Conservation (phyloP, 2,113 vertebrate species). For the Gallinago jamesoni region DNA sequence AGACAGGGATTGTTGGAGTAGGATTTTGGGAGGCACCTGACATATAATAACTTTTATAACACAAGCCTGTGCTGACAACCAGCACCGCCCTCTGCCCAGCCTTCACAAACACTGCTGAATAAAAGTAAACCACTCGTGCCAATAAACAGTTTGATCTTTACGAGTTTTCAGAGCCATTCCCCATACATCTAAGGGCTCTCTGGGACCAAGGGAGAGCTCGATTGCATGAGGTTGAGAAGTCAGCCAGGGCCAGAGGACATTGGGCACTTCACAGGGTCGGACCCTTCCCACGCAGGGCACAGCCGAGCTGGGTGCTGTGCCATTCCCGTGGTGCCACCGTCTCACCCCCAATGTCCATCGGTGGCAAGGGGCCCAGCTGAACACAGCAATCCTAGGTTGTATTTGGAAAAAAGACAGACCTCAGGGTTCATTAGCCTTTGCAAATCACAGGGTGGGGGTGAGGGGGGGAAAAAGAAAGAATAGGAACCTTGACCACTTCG, state of each 20-base stretch:
- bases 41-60: neutral
- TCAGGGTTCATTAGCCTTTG: neutral
- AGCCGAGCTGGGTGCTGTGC: neutral
- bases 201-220: neutral
- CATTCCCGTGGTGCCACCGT: accelerated
- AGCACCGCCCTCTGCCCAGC: neutral
- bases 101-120: neutral
- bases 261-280: accelerated
- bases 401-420: conserved; percentile 15
- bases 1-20: neutral
- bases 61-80: neutral
- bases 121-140: neutral
- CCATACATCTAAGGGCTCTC: neutral
- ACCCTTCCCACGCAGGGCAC: accelerated
- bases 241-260: neutral
- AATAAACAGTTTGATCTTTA: conserved; percentile 5
- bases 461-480: neutral
- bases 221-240: neutral
- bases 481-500: conserved; percentile 25
- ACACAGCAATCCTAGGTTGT: neutral
- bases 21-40: conserved; percentile 20
- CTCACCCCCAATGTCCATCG: accelerated
- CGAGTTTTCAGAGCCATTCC: neutral
- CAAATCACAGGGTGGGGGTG: neutral
- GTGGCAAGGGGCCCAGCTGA: neutral